These are phyloP conservation scores for Parauchenoglanis ngamensis DNA, from an alignment of 2,797 vertebrate species.

Conservation along the genomic window DNA sequence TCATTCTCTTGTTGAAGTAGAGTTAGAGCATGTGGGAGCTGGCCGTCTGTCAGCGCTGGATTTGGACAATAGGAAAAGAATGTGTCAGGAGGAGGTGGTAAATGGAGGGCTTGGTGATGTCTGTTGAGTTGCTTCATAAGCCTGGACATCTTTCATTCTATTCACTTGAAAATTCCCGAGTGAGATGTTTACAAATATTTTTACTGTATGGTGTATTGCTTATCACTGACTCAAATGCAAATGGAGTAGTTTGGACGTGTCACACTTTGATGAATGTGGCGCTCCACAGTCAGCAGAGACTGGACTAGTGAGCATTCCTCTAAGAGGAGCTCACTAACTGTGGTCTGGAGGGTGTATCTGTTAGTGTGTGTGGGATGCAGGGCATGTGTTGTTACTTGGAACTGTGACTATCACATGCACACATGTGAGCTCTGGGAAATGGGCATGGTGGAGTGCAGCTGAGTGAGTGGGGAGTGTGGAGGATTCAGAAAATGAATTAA, in stretches of 20 bases:
- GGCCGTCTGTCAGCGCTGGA: slow-evolving; percentile 16
- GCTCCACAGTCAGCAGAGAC: slow-evolving; percentile 29
- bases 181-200: slow-evolving; percentile 54
- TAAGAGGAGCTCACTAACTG: slow-evolving; percentile 56
- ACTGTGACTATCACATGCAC: slow-evolving; percentile 55
- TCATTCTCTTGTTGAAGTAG: neutral
- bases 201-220: slow-evolving; percentile 36
- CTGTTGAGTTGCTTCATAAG: slow-evolving; percentile 27
- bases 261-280: slow-evolving; percentile 46
- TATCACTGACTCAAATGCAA: slow-evolving; percentile 42
- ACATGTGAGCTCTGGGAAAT: slow-evolving; percentile 67
- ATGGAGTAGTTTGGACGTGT: slow-evolving; percentile 42
- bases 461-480: slow-evolving; percentile 52
- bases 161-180: slow-evolving; percentile 10
- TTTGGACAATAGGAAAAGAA: slow-evolving; percentile 29
- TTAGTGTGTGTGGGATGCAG: slow-evolving; percentile 40
- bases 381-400: slow-evolving; percentile 68
- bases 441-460: slow-evolving; percentile 62
- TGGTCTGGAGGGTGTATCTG: slow-evolving; percentile 54
- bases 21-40: slow-evolving; percentile 10
- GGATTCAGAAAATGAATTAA: slow-evolving; percentile 76
- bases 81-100: slow-evolving; percentile 30
- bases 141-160: slow-evolving; percentile 30
- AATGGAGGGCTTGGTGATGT: slow-evolving; percentile 1
- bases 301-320: slow-evolving; percentile 45